Evolutionary conservation across 2,888 invertebrate species (phyloP), one percentile per base, ranked within the genome.

Genomic region (Brachyptera putata): DNA sequence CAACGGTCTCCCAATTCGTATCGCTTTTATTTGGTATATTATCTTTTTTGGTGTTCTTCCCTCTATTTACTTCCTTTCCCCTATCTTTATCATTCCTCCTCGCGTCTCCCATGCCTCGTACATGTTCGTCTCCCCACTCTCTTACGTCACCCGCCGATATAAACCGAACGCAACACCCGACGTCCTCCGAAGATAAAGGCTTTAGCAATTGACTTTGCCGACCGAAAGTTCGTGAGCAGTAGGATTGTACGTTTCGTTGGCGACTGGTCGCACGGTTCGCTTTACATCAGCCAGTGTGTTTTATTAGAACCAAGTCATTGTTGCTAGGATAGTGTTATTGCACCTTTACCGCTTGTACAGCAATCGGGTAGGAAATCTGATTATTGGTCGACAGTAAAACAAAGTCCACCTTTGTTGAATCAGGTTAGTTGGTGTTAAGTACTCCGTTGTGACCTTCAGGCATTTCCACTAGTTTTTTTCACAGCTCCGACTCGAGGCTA

Each of bases 91-190:
- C 56, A 22, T 56, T 30, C 39, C 43, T 16, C 21, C 37, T 41
- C 39, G 24, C 34, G 36, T 30, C 53, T 13, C 53, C 49, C 34
- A 39, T 26, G 14, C 26, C 21, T 24, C 37, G 18, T 26, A 30
- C 55, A n/a, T n/a, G n/a, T n/a, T 21, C 55, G 49, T 56, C 37
- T 56, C 59, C 53, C 57, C 56, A 21, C 53, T 49, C 57, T 22
- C 34, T 56, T 56, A 25, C 55, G 49, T 56, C 37, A 36, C 25
- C 43, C 18, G 41, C 61, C 63, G 63, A 64, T 48, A 43, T 50
- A 39, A 61, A 49, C 63, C 63, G 63, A 64, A 58, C 60, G 26
- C 37, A n/a, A n/a, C n/a, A 48, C 5, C 61, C 61, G 61, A 61
- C 43, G 56, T 57, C 43, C 58, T 58, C 63, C 61, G 61, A 63